These are phyloP conservation scores for Balearica regulorum DNA, from an alignment of 2,797 vertebrate genomes.

Conservation along the genomic window DNA sequence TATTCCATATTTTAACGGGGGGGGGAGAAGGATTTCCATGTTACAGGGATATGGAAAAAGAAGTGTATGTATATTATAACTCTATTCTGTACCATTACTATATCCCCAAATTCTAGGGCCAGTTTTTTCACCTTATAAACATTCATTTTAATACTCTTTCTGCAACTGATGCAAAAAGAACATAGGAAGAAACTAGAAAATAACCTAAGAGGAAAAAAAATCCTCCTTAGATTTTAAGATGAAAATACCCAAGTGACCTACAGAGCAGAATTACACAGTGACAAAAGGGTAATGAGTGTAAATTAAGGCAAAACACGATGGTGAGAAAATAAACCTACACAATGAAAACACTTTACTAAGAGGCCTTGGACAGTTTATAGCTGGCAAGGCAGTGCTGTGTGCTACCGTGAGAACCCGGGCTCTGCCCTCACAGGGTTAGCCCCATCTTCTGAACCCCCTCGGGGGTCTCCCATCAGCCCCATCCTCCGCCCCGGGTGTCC, in stretches of 20 bases:
- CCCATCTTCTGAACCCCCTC: too few relatives aligned
- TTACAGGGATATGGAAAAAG: neutral
- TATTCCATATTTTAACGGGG: neutral
- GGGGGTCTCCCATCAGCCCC: neutral
- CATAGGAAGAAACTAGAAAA: neutral
- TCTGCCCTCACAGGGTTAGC: too few relatives aligned
- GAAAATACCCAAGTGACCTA: neutral
- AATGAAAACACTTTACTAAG: neutral
- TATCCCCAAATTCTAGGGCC: neutral
- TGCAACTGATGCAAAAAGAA: neutral
- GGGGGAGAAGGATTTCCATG: neutral
- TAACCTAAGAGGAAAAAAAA: accelerated
- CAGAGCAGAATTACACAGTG: neutral
- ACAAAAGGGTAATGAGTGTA: accelerated
- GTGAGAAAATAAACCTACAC: neutral
- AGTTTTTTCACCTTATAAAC: neutral
- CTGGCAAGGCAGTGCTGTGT: accelerated
- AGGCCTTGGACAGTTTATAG: neutral
- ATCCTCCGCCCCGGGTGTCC: too few relatives aligned
- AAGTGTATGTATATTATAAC: neutral
- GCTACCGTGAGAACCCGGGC: accelerated
- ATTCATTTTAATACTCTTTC: neutral
- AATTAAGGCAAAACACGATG: neutral
- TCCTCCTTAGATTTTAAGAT: neutral
- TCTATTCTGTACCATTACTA: neutral